Base-by-base conservation (phyloP, 2,113 vertebrate species). In the Menura novaehollandiae region DNA sequence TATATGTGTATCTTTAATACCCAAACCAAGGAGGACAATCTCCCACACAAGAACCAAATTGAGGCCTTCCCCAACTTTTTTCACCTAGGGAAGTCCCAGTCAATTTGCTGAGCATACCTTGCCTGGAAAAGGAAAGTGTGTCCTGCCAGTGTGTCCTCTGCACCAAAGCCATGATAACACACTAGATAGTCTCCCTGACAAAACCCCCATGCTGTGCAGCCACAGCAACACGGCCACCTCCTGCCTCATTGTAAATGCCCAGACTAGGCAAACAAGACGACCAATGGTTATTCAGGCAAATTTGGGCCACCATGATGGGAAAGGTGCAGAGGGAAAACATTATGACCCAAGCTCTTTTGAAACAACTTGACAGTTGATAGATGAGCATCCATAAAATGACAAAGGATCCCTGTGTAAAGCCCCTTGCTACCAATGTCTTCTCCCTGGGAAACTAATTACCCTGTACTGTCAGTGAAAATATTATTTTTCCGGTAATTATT, bases 311-410 rank as follows among this genome's bases (percentile, higher is more conserved):
- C 97, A 26, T 73, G 98, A 98, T 98, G 98, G 97, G 98, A 98
- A 98, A 98, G 98, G 98, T 98, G 95, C 97, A 97, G 96, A 97
- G 97, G 93, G 97, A 98, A 98, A 98, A 98, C 98, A 98, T 97
- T 97, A 97, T 97, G 96, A 97, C 95, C 73, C 37, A 5, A 93
- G 94, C 90, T 97, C 97, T 98, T 98, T 98, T 98, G 98, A 98
- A 98, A 98, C 93, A 87, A 83, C 58, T 95, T 98, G 98, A 99
- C 98, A 99, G 97, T 93, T 99, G 99, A 99, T 84, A 97, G 98
- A 99, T 99, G 98, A 98, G 97, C 95, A 93, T 97, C 98, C 96
- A 98, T 98, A 98, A 98, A 98, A 98, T 93, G 97, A 98, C 98
- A 98, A 98, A 98, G 96, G 95, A 95, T 97, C 95, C 97, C 97